A percentile compares a stretch with the other conserved stretches of the same genome.
Evolutionary conservation across 2,797 vertebrate genomes (phyloP).

Genomic region (Lerista edwardsae): DNA sequence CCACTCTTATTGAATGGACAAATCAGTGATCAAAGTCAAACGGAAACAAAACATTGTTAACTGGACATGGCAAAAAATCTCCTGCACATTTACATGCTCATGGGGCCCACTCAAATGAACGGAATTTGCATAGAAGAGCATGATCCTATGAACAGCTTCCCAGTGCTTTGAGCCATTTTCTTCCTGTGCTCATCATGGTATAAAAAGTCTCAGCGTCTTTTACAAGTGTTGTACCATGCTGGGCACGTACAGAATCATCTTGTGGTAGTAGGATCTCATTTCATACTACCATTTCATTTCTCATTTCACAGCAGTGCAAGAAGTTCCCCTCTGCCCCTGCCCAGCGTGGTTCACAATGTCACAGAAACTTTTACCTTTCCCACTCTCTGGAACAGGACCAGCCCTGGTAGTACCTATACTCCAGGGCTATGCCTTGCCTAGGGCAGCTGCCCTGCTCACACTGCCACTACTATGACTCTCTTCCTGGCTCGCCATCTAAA

Average conservation of each 20-base stretch:
- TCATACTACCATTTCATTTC: too few relatives aligned
- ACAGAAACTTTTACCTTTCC: too few relatives aligned
- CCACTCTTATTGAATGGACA: not conserved
- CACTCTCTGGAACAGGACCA: too few relatives aligned
- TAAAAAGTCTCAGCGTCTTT: not conserved
- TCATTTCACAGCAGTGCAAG: not conserved
- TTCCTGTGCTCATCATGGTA: not conserved
- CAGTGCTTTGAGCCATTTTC: not conserved
- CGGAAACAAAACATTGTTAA: conserved; percentile 14
- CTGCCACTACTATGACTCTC: too few relatives aligned
- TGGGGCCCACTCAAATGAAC: not conserved
- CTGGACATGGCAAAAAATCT: not conserved
- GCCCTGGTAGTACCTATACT: too few relatives aligned
- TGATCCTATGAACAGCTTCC: not conserved
- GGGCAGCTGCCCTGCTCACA: too few relatives aligned
- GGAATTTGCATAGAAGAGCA: not conserved
- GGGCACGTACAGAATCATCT: not conserved
- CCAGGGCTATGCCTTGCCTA: too few relatives aligned
- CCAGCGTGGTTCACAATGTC: too few relatives aligned
- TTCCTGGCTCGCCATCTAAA: too few relatives aligned
- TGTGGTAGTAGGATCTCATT: not conserved
- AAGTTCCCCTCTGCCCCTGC: too few relatives aligned
- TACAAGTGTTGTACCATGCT: too few relatives aligned
- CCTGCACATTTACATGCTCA: not conserved
- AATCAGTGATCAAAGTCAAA: conserved; percentile 7